These are phyloP conservation scores for Meliscaeva auricollis DNA, from an alignment of 2,888 invertebrate species.

Conservation along the genomic window DNA sequence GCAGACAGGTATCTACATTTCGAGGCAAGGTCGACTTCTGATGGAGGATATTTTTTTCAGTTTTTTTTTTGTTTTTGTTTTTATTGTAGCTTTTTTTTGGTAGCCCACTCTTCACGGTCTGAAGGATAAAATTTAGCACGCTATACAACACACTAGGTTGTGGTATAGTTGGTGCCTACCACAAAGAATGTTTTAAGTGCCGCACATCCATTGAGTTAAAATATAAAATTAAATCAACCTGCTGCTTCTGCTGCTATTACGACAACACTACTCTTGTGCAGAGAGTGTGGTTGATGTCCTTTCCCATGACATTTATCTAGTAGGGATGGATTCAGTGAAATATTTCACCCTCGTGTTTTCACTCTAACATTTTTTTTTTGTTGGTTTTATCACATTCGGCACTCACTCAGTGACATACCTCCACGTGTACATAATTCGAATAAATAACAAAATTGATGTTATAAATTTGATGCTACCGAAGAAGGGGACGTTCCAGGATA, in stretches of 20 bases:
- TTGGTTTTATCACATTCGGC: neutral
- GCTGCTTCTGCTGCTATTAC: neutral
- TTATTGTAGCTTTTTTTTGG: neutral
- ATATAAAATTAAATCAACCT: constrained; percentile 48
- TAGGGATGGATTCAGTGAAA: neutral
- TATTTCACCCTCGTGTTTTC: neutral
- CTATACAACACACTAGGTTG: constrained; percentile 37
- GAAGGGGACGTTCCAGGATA: neutral
- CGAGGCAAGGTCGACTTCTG: constrained; percentile 17
- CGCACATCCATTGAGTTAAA: constrained; percentile 46
- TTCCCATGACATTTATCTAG: constrained; percentile 26
- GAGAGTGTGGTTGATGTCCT: constrained; percentile 32
- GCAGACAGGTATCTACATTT: constrained; percentile 5
- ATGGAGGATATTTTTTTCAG: neutral
- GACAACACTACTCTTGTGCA: neutral
- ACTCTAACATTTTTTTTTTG: neutral
- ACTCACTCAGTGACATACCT: constrained; percentile 38
- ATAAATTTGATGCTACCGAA: constrained; percentile 47
- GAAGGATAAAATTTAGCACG: constrained; percentile 39
- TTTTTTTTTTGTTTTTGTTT: neutral
- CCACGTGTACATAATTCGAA: constrained; percentile 35
- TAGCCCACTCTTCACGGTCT: constrained; percentile 27
- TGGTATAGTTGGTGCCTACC: constrained; percentile 31
- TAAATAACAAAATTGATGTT: constrained; percentile 59
- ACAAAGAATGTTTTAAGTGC: constrained; percentile 53